Base-by-base conservation (phyloP, 2,888 invertebrate genomes). In the Apodemia hepburni region DNA sequence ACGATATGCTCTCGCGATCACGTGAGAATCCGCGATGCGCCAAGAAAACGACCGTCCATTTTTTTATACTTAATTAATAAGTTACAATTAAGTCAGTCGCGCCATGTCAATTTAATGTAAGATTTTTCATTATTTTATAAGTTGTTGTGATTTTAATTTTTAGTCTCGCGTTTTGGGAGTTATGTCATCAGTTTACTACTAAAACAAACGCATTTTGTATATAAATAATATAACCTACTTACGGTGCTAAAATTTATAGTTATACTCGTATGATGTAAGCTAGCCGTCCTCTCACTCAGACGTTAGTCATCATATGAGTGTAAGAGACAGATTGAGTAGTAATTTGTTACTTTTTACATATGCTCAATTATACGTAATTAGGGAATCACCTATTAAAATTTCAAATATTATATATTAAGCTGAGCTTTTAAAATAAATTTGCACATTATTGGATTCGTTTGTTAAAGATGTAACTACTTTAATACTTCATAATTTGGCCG, bases 31-130 rank as follows among this genome's bases (percentile, higher is more conserved):
- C 70, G 70, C 70, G 60, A 67, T 61, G 69, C 68, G 71, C 80
- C 75, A 58, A 77, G 73, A 71, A 71, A 75, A 75, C 75, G 74
- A 75, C 75, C 75, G 75, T 75, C 74, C 68, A 68, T 75, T 77
- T 74, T 74, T 72, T 69, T 68, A 69, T 67, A 68, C 62, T 38
- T 65, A 64, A 59, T 59, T 61, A 66, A 73, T 85, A 86, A 84
- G 83, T 80, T 77, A 80, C 15, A 71, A 66, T 73, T 86, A 87
- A 90, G 89, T 87, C 87, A 89, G 84, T 83, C 85, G 87, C 84
- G 87, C 90, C 91, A 90, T 90, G 81, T 86, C 84, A 83, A 82
- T 75, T 80, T 74, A 78, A 71, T 76, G 77, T 75, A 77, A 78
- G 76, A 79, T 77, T 69, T 73, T 71, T 72, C 69, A 69, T 69